Evolutionary conservation across 2,113 vertebrate genomes (phyloP).

Genomic region (Shinisaurus crocodilurus): DNA sequence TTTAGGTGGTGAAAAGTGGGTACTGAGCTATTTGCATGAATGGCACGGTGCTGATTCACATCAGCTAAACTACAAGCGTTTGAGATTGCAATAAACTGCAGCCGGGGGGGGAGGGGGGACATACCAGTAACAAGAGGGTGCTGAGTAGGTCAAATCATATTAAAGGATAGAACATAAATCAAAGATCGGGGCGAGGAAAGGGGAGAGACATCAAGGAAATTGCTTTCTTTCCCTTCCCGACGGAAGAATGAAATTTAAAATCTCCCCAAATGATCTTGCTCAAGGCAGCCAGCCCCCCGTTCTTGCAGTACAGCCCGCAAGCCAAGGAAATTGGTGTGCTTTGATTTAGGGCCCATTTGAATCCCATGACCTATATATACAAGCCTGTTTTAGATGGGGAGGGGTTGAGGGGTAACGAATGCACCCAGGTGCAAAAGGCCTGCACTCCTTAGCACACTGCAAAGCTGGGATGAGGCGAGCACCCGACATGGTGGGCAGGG

Average conservation of each 20-base stretch:
- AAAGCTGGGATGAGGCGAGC: neutral
- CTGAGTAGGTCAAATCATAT: neutral
- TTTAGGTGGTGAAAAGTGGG: slow-evolving; percentile 9
- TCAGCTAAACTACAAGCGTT: neutral
- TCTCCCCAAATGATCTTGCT: neutral
- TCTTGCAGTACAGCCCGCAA: neutral
- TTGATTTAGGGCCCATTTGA: neutral
- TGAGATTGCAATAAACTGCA: neutral
- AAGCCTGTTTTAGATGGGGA: neutral
- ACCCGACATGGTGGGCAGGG: neutral
- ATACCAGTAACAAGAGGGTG: neutral
- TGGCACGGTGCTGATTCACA: neutral
- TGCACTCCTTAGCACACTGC: neutral
- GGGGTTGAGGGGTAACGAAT: neutral
- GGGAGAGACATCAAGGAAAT: neutral
- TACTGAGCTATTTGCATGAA: slow-evolving; percentile 22
- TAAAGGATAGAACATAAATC: slow-evolving; percentile 4
- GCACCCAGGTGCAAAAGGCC: neutral
- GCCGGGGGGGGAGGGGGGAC: neutral
- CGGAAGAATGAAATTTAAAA: slow-evolving; percentile 1
- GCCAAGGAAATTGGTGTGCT: neutral
- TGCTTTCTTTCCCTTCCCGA: neutral
- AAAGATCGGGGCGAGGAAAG: neutral
- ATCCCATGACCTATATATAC: neutral
- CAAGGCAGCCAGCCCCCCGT: neutral